A percentile compares a stretch with the other conserved stretches of the same genome.
These are phyloP conservation scores for Phaenicophaeus curvirostris DNA, from an alignment of 2,797 vertebrate genomes.

Conservation along the genomic window DNA sequence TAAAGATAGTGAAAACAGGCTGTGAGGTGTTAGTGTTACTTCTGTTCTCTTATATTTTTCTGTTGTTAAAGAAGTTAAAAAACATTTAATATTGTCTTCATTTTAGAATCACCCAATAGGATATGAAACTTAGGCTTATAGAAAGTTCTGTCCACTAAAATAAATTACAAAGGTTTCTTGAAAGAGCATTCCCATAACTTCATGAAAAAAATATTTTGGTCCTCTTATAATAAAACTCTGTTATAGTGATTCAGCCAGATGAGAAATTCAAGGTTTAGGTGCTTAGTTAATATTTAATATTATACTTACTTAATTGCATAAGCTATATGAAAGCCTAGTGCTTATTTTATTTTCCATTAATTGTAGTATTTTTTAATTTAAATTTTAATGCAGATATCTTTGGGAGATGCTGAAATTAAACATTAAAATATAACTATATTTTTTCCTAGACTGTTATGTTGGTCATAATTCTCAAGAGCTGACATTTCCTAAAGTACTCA, in stretches of 20 bases:
- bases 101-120: background rate
- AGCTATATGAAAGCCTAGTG: background rate
- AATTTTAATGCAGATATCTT: background rate
- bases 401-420: background rate
- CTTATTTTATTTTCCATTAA: slow-evolving; percentile 3
- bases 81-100: background rate
- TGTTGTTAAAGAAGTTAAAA: background rate
- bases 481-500: background rate
- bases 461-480: background rate
- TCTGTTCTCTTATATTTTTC: background rate
- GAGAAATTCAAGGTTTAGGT: background rate
- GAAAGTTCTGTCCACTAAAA: background rate
- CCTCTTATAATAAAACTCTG: background rate
- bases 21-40: background rate
- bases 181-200: background rate
- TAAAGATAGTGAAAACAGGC: background rate
- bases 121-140: background rate
- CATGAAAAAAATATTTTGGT: background rate
- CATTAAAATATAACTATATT: background rate
- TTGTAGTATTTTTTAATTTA: background rate
- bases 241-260: background rate
- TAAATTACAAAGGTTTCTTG: background rate
- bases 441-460: background rate
- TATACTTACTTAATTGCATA: no score
- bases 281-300: background rate